Evolutionary conservation across 2,113 vertebrate genomes (phyloP), one percentile per base, ranked within the genome.

Genomic region (Nycticorax nycticorax): DNA sequence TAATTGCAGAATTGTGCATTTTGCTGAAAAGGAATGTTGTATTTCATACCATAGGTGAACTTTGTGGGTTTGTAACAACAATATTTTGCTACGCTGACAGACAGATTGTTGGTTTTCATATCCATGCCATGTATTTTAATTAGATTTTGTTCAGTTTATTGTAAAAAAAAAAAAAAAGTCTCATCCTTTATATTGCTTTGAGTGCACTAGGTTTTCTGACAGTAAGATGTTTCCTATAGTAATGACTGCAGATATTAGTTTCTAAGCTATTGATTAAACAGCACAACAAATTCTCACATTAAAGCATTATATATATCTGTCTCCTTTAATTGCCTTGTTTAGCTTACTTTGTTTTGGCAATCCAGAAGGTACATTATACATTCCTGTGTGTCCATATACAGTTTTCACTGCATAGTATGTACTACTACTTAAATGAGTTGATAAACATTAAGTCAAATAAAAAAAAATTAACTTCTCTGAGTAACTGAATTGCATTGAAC

Each of bases 401-500:
- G 23, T 62, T 74, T 85, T 88, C 30, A 52, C 39, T 86, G 33
- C 8, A 14, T 35, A 37, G 16, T 50, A 14, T 28, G 23, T 33
- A 43, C 33, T 57, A 60, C 2, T 1, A n/a, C 8, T 72, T 88
- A 84, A 91, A 87, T 47, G 23, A 68, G 66, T 60, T 89, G 24
- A 60, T 88, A 88, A 92, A 86, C 88, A 91, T 84, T 93, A 95
- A 89, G 68, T 83, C 32, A 85, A 87, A 89, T 59, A 89, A 95
- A 93, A 22, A 75, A 75, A 96, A 53, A 96, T 82, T 53, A 88
- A 84, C 24, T 67, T 93, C 78, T 83, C 78, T 52, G 57, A 84
- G 41, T 56, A 92, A 88, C 62, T 71, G 37, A 95, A 95, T 62
- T 87, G 12, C 52, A 78, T 35, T 89, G 82, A 92, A 75, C 56